Evolutionary conservation across 2,113 vertebrate species (phyloP).

Genomic region (Pluvialis apricaria): DNA sequence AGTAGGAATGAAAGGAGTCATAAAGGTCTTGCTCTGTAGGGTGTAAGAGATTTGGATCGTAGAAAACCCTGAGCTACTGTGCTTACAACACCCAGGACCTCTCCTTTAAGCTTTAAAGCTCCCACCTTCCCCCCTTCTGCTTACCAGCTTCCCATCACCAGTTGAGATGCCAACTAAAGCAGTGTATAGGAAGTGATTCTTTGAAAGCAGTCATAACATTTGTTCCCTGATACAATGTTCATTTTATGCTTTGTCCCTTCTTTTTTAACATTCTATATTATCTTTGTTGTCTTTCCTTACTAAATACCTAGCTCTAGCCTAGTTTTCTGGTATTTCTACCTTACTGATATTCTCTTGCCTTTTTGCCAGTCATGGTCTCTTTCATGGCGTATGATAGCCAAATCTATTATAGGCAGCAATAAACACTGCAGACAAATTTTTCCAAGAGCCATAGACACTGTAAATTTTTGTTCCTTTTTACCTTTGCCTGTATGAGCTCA

Average conservation of each 20-base stretch:
- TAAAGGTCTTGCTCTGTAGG: not conserved
- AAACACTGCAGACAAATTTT: not conserved
- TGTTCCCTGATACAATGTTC: not conserved
- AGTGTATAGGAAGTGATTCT: not conserved
- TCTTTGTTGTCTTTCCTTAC: not conserved
- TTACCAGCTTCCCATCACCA: not conserved
- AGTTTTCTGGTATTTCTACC: not conserved
- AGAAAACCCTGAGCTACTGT: not conserved
- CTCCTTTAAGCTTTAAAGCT: not conserved
- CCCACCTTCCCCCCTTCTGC: not conserved
- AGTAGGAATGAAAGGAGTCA: not conserved
- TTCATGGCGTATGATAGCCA: constrained; percentile 18
- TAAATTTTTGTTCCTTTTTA: not conserved
- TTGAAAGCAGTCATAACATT: not conserved
- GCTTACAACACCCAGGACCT: not conserved
- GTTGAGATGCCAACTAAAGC: not conserved
- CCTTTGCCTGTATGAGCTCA: not conserved
- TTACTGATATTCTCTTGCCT: constrained; percentile 5
- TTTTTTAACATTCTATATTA: not conserved
- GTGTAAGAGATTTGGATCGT: not conserved
- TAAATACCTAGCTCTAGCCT: not conserved
- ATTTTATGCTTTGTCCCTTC: not conserved
- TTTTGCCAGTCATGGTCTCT: constrained; percentile 35
- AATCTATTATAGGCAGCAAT: constrained; percentile 1
- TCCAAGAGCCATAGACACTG: not conserved